Percentiles rank a stretch among this genome's conserved stretches.
phyloP scores from a whole-genome alignment of 2,797 vertebrate species.

The Lacerta bilineata region DNA sequence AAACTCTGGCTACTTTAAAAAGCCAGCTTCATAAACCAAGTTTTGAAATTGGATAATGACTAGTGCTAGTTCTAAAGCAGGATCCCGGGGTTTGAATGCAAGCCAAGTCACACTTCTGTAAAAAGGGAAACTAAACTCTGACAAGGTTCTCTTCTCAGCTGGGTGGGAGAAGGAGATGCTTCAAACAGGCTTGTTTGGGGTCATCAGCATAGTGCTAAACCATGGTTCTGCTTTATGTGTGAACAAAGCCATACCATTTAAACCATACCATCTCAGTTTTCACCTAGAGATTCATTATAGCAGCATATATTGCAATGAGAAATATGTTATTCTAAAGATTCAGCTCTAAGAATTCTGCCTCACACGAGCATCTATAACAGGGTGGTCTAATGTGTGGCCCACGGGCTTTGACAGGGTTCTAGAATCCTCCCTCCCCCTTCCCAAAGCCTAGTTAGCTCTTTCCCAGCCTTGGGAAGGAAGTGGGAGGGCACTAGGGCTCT shows the following conservation, averaged over 20 bases:
- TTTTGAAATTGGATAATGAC: not conserved
- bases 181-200: not conserved
- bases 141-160: not conserved
- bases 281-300: not conserved
- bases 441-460: too few species aligned
- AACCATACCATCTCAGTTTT: not conserved
- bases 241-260: not conserved
- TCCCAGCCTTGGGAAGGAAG: too few species aligned
- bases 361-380: not conserved
- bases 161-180: not conserved
- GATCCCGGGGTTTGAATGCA: not conserved
- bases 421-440: too few species aligned
- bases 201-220: not conserved
- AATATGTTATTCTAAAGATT: not conserved
- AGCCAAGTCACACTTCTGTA: not conserved
- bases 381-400: too few species aligned
- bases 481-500: too few species aligned
- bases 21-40: not conserved
- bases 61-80: too few species aligned
- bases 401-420: too few species aligned
- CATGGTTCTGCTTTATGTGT: not conserved
- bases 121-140: not conserved
- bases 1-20: not conserved
- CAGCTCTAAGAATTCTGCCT: not conserved
- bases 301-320: not conserved